Base-by-base conservation (phyloP, 2,888 invertebrate genomes). In the Synanthedon formicaeformis region DNA sequence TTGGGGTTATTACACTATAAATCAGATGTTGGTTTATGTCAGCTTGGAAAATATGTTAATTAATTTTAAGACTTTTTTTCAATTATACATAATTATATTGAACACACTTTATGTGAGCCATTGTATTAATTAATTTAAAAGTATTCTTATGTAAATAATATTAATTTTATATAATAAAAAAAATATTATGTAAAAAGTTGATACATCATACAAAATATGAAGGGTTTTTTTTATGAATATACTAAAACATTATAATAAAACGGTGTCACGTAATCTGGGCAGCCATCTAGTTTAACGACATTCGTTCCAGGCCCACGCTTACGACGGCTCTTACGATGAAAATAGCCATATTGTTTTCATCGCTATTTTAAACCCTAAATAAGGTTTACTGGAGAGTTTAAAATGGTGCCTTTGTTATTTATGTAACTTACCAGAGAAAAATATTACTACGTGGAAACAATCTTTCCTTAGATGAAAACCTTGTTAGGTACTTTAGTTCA, bases 241-340 rank as follows among this genome's bases (percentile, higher is more conserved):
- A 16, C 23, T 49, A 18, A 18, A 49, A 23, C 49, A 49, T 49
- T 49, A 49, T 49, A 49, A 49, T 49, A 49, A 49, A 60, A 61
- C 59, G 58, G 54, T 51, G 62, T 56, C 59, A 62, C 58, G 61
- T 64, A 63, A 72, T 68, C 64, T 63, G 58, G 60, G 57, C 57
- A 59, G 57, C 60, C 59, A 67, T 72, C 64, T 61, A 58, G 55
- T 63, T 65, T 66, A 68, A 71, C 60, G 64, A 65, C 60, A 51
- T 57, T 56, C 57, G 60, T 60, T 60, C 53, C 60, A 52, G 54
- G 48, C 52, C 53, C 53, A 56, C 54, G 57, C 57, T 60, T 55
- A 58, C 58, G 58, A 57, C 53, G 34, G 53, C 55, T 56, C 53
- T 48, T 23, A 41, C 49, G 16, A 40, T 51, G 50, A 10, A 50